Evolutionary conservation across 2,797 vertebrate genomes (phyloP).

Genomic region (Sebastolobus altivelis): DNA sequence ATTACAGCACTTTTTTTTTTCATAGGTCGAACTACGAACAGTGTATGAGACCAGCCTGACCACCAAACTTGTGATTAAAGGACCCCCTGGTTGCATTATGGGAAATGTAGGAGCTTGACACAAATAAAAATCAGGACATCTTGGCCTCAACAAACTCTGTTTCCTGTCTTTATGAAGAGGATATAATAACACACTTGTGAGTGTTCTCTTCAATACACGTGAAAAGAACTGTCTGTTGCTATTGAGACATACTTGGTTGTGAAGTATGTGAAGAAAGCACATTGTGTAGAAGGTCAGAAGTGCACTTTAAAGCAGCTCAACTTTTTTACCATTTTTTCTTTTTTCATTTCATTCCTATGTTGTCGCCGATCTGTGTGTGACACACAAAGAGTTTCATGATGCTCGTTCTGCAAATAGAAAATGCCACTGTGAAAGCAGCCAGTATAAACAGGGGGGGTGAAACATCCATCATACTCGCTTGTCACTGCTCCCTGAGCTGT

Average conservation of each 20-base stretch:
- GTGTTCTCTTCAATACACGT: background rate
- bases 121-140: too few relatives aligned
- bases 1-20: too few relatives aligned
- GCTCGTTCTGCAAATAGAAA: slow-evolving; percentile 36
- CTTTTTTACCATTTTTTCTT: background rate
- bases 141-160: background rate
- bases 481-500: slow-evolving; percentile 23
- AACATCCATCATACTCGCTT: slow-evolving; percentile 32
- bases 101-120: too few relatives aligned
- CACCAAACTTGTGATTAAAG: too few relatives aligned
- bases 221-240: background rate
- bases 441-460: background rate
- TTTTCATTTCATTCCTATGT: background rate
- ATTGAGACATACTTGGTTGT: background rate
- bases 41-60: too few relatives aligned
- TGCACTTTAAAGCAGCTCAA: background rate
- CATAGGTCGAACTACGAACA: too few relatives aligned
- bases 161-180: background rate
- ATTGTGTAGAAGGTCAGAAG: background rate
- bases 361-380: background rate
- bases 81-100: too few relatives aligned
- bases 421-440: slow-evolving; percentile 19
- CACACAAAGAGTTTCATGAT: background rate
- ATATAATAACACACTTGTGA: background rate
- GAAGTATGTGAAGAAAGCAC: background rate